Conservation (phyloP, 2,113 vertebrate species). For the Vulpes ferrilata region DNA sequence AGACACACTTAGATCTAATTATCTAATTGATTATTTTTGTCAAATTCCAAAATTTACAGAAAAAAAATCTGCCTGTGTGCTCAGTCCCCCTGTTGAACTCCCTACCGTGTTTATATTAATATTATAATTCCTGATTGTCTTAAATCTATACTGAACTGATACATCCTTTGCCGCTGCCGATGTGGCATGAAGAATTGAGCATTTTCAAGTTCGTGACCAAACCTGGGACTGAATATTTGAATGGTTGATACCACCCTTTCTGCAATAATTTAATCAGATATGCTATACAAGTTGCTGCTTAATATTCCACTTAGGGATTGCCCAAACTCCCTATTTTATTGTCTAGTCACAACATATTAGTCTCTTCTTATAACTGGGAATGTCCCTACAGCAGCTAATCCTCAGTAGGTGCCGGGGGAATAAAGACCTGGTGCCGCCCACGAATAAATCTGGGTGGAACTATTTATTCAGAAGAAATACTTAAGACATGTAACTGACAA, state of each 20-base stretch:
- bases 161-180: not conserved
- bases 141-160: not conserved
- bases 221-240: not conserved
- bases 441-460: not conserved
- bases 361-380: not conserved
- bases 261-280: not conserved
- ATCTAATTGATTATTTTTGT: not conserved
- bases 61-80: not conserved
- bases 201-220: conserved; percentile 35
- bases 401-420: not conserved
- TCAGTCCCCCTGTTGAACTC: not conserved
- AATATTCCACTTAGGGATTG: not conserved
- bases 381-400: not conserved
- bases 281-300: not conserved
- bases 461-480: conserved; percentile 33
- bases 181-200: not conserved
- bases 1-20: not conserved
- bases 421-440: not conserved
- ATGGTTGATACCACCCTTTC: not conserved
- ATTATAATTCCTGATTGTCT: not conserved
- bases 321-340: not conserved
- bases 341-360: not conserved
- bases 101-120: not conserved
- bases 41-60: not conserved
- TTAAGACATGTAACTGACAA: conserved; percentile 22